These are phyloP conservation scores for Nannobrachium achirus DNA, from an alignment of 2,113 vertebrate genomes.

Conservation along the genomic window DNA sequence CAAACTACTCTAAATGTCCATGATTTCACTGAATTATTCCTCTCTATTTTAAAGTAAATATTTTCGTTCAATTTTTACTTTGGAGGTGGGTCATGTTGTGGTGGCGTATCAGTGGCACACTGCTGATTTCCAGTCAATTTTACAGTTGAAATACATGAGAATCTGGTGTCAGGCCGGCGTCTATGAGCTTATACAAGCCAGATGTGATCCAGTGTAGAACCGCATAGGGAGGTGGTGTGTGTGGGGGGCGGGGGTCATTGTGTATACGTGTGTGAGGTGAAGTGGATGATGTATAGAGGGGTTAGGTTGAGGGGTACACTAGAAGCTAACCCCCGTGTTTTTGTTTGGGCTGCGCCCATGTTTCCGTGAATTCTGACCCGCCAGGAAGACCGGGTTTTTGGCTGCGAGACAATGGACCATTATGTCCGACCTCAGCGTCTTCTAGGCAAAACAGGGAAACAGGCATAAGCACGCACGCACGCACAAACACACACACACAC, in stretches of 20 bases:
- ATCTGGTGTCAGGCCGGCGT: conserved; percentile 5
- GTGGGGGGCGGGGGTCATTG: not conserved
- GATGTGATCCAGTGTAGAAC: conserved; percentile 39
- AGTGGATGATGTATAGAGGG: conserved; percentile 23
- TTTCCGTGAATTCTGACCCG: conserved; percentile 54
- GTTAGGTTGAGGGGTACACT: conserved; percentile 5
- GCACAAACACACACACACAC: not conserved
- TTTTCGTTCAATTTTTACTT: conserved; percentile 2
- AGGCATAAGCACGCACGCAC: conserved; percentile 20
- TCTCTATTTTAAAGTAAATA: conserved; percentile 14
- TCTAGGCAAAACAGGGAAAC: conserved; percentile 40
- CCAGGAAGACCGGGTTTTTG: conserved; percentile 61
- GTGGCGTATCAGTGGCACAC: not conserved
- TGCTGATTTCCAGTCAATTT: no score
- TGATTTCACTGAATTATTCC: no score
- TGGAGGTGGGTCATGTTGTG: not conserved
- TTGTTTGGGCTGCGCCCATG: conserved; percentile 47
- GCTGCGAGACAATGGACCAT: conserved; percentile 64
- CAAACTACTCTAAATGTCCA: no score
- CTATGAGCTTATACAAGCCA: conserved; percentile 37
- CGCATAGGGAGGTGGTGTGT: not conserved
- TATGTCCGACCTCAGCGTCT: conserved; percentile 48
- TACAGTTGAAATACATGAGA: no score
- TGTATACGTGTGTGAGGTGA: conserved; percentile 1
- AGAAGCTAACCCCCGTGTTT: conserved; percentile 37